These are phyloP conservation scores for Pagrus major DNA, from an alignment of 2,113 vertebrate genomes.

Conservation along the genomic window DNA sequence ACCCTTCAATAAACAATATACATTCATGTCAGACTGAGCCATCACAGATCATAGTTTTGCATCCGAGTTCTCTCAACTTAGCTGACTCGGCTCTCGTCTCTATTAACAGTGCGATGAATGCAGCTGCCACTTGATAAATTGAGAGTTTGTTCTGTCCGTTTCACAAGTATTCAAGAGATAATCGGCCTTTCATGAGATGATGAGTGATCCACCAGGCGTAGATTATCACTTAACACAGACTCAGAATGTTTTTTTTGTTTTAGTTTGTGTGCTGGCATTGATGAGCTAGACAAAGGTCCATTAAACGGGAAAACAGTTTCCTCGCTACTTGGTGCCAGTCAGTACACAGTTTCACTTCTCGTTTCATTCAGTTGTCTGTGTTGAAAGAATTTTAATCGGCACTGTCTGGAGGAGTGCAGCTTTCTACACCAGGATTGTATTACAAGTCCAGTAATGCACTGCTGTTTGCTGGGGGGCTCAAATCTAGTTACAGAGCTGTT, in stretches of 20 bases:
- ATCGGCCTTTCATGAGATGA: constrained; percentile 60
- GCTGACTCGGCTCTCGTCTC: constrained; percentile 19
- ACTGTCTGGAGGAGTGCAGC: constrained; percentile 22
- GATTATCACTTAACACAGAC: constrained; percentile 43
- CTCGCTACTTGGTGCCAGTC: constrained; percentile 54
- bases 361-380: constrained; percentile 34
- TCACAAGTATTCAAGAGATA: constrained; percentile 56
- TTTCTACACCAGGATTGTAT: constrained; percentile 22
- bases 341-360: constrained; percentile 44
- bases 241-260: constrained; percentile 21
- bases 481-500: constrained; percentile 6
- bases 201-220: constrained; percentile 33
- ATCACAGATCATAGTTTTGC: neutral
- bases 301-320: constrained; percentile 35
- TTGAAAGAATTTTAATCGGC: constrained; percentile 17
- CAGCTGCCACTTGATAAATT: constrained; percentile 66
- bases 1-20: neutral
- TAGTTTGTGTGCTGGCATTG: constrained; percentile 44
- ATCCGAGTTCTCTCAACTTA: neutral
- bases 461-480: neutral
- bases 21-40: neutral
- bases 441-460: constrained; percentile 2
- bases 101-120: constrained; percentile 30
- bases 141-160: constrained; percentile 51
- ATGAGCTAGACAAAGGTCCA: constrained; percentile 49